phyloP scores from a whole-genome alignment of 2,113 vertebrate genomes.

The Pedetes capensis region DNA sequence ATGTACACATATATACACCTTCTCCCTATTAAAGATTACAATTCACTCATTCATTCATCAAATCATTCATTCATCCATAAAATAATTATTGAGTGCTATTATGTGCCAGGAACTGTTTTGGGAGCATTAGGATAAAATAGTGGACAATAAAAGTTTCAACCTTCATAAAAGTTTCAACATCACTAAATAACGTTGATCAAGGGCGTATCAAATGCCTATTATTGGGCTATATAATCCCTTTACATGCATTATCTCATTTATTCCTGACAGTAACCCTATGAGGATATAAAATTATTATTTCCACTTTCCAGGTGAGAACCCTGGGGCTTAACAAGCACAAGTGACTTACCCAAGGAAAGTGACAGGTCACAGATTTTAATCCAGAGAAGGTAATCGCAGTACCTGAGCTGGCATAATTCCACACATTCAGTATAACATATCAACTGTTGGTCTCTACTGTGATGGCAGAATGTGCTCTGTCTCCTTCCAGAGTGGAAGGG shows the following conservation, averaged over 20 bases:
- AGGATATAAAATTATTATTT: neutral
- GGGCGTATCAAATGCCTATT: neutral
- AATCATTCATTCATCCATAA: neutral
- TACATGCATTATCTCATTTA: neutral
- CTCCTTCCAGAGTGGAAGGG: neutral
- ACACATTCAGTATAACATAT: neutral
- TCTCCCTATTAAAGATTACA: too few species aligned
- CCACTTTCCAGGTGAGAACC: conserved; percentile 31
- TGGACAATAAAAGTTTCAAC: neutral
- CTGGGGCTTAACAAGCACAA: neutral
- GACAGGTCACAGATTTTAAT: neutral
- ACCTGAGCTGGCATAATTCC: neutral
- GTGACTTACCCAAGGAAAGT: conserved; percentile 12
- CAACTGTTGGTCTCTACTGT: neutral
- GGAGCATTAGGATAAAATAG: neutral
- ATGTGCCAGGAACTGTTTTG: neutral
- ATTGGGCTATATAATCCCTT: neutral
- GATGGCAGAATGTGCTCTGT: neutral
- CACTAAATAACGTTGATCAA: neutral
- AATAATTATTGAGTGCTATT: neutral
- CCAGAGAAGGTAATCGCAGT: neutral
- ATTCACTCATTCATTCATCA: neutral
- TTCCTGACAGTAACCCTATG: neutral
- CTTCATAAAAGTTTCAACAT: neutral
- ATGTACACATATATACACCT: neutral